Evolutionary conservation across 2,113 vertebrate species (phyloP), one percentile per base, ranked within the genome.

Genomic region (Bombycilla garrulus): DNA sequence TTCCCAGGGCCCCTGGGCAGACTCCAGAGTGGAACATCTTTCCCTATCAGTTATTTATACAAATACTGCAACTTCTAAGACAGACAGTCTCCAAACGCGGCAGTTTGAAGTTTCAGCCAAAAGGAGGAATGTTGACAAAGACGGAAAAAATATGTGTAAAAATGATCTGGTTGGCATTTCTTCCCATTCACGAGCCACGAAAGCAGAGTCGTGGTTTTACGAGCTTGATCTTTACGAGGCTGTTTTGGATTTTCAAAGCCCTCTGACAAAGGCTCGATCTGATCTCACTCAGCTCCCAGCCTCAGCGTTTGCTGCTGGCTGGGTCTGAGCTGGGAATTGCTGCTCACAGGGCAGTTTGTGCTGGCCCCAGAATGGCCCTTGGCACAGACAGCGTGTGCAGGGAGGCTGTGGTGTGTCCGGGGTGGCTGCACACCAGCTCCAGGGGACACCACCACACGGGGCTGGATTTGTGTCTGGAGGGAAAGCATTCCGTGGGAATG

Each of bases 371-470:
- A 3, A 17, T 0, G 0, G 42, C 2, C 0, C 50, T 4, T 0
- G 31, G 90, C 70, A 64, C 44, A 6, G n/a, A 5, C 16, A 15
- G 28, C 1, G 7, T 3, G 33, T 5, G 10, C 62, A 14, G 58
- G n/a, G 14, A 17, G 7, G 17, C 15, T 36, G 0, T 1, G 0
- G 0, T 21, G 73, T n/a, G 36, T 10, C 11, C n/a, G 1, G 8
- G 0, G 7, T 3, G 23, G 33, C 47, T 50, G n/a, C 56, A 12
- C 17, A 1, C 2, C 6, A 4, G 3, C 36, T 9, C 44, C 60
- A 7, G n/a, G 0, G 5, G 8, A 21, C 6, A 5, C 2, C 1
- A 0, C 51, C 44, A 10, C 45, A 1, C 0, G 2, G 71, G 12
- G 29, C 28, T 28, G 56, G 29, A 2, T 5, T 40, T 42, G 73